phyloP scores from a whole-genome alignment of 2,888 invertebrate genomes.

The Eupithecia pulchellata region DNA sequence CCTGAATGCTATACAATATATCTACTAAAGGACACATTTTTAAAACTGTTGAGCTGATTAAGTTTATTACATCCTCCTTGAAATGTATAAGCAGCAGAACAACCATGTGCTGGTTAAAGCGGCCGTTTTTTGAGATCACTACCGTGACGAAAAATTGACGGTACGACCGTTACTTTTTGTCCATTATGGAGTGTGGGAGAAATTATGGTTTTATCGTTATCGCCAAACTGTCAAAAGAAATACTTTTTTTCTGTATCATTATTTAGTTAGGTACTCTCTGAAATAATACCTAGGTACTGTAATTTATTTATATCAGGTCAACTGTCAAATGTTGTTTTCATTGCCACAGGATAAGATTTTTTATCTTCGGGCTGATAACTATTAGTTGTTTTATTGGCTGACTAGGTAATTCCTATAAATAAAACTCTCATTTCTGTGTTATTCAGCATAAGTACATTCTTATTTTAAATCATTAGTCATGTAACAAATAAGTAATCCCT shows the following conservation, averaged over 20 bases:
- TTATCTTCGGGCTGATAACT: neutral
- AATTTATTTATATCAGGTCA: neutral
- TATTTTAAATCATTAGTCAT: neutral
- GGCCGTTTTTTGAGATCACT: slow-evolving; percentile 24
- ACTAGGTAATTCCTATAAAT: neutral
- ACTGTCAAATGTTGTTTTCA: neutral
- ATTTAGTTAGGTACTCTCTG: neutral
- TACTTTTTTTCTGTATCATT: neutral
- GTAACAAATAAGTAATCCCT: neutral
- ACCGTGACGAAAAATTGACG: slow-evolving; percentile 35
- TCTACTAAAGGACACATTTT: neutral
- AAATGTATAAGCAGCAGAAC: neutral
- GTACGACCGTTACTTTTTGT: slow-evolving; percentile 28
- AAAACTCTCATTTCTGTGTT: neutral
- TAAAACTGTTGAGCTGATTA: neutral
- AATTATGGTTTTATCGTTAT: neutral
- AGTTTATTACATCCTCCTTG: neutral
- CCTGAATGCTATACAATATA: neutral
- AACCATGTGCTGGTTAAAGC: slow-evolving; percentile 1
- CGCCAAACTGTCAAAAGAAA: neutral
- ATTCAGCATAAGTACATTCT: neutral
- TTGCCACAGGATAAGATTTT: slow-evolving; percentile 1
- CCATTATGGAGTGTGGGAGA: neutral
- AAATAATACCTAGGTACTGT: neutral
- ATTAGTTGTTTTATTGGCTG: neutral